Percentiles rank a stretch among this genome's conserved stretches.
phyloP scores from a whole-genome alignment of 2,797 vertebrate species.

The Acanthurus leucopareius region DNA sequence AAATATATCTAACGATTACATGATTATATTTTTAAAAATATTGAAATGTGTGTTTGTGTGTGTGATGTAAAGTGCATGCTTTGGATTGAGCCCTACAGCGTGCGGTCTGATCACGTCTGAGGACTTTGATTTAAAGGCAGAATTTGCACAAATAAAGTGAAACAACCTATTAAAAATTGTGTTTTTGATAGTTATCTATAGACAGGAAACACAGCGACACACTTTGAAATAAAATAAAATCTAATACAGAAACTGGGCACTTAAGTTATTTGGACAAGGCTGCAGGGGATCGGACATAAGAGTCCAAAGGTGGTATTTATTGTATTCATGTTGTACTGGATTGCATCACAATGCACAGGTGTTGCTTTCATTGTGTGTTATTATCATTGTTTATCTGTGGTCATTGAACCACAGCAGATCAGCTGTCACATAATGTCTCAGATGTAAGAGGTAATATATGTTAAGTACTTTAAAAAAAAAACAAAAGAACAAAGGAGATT shows the following conservation, averaged over 20 bases:
- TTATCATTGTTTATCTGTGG: not conserved
- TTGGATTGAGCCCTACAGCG: conserved; percentile 1
- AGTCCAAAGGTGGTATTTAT: conserved; percentile 5
- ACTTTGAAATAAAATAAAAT: not conserved
- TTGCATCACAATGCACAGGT: not conserved
- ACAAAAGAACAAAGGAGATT: not conserved
- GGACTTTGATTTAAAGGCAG: conserved; percentile 13
- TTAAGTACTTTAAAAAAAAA: not conserved
- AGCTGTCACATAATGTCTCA: not conserved
- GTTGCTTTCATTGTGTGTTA: conserved; percentile 18
- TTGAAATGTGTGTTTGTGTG: not conserved
- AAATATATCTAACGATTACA: not conserved
- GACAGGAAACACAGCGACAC: not conserved
- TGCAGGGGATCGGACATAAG: too few species aligned
- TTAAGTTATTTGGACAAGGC: too few species aligned
- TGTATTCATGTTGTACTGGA: not conserved
- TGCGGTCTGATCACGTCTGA: not conserved
- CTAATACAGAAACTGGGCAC: too few species aligned
- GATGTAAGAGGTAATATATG: not conserved
- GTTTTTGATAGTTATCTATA: not conserved
- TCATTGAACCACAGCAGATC: not conserved
- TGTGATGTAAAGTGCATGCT: conserved; percentile 11
- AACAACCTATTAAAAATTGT: not conserved
- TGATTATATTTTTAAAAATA: conserved; percentile 12
- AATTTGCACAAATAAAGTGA: conserved; percentile 24